Evolutionary conservation across 2,797 vertebrate genomes (phyloP).

Genomic region (Chelidonichthys spinosus): DNA sequence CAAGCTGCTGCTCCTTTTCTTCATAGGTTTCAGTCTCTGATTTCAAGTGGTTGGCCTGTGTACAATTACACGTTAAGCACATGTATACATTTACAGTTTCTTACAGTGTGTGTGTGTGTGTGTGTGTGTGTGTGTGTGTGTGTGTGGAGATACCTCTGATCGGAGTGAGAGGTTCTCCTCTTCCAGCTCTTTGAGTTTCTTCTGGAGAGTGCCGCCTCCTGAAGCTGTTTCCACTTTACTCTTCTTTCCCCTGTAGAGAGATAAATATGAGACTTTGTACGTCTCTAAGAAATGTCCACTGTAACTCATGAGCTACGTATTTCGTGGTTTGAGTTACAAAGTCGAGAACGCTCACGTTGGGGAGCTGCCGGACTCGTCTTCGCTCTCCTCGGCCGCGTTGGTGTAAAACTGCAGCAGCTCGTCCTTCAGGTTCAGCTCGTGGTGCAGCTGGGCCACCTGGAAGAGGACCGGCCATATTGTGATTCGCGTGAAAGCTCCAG

Average conservation of each 20-base stretch:
- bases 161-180: conserved; percentile 96
- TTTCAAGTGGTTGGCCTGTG: conserved; percentile 93
- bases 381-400: conserved; percentile 91
- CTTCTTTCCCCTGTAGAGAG: conserved; percentile 69
- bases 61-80: not conserved
- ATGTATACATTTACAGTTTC: not conserved
- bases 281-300: not conserved
- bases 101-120: not conserved
- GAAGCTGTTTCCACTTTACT: conserved; percentile 85
- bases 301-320: not conserved
- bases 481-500: not conserved
- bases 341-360: conserved; percentile 86
- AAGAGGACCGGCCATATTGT: not conserved
- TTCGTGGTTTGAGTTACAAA: not conserved
- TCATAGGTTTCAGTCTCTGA: conserved; percentile 96
- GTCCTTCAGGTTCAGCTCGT: conserved; percentile 97
- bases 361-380: conserved; percentile 88
- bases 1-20: conserved; percentile 97
- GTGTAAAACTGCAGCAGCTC: conserved; percentile 98
- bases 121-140: not conserved
- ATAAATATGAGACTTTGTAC: not conserved
- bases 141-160: conserved; percentile 87
- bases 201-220: conserved; percentile 91
- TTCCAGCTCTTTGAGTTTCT: conserved; percentile 95
- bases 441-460: conserved; percentile 95